phyloP scores from a whole-genome alignment of 2,888 invertebrate genomes.

The Branchipolynoe longqiensis region DNA sequence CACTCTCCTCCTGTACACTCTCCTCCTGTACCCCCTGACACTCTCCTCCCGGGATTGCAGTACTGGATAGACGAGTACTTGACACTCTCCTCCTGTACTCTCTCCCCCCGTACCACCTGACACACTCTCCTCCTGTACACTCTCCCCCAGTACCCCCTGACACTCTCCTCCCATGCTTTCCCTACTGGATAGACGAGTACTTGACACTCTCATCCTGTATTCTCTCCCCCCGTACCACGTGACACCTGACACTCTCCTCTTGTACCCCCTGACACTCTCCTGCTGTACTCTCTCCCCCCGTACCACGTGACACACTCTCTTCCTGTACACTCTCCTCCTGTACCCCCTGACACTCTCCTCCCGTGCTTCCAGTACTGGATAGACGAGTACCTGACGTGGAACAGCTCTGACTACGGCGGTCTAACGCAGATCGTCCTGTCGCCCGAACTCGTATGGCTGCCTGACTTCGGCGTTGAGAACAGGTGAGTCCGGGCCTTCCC shows the following conservation, averaged over 20 bases:
- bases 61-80: no score
- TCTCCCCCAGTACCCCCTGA: no score
- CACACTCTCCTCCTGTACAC: no score
- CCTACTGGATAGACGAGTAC: neutral
- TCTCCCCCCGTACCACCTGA: no score
- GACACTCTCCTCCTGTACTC: no score
- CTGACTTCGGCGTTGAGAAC: conserved; percentile 83
- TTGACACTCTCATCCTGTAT: neutral
- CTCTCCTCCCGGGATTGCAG: no score
- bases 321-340: neutral
- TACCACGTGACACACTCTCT: neutral
- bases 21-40: no score
- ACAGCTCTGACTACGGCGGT: conserved; percentile 88
- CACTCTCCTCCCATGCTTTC: no score
- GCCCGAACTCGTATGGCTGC: conserved; percentile 90
- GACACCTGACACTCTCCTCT: conserved; percentile 3
- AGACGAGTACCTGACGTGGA: conserved; percentile 92
- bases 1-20: no score
- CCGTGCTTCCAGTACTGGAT: conserved; percentile 85
- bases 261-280: neutral
- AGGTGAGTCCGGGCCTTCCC: conserved; percentile 63
- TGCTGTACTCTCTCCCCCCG: neutral
- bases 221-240: neutral
- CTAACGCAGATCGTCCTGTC: conserved; percentile 91
- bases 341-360: neutral